Conservation (phyloP, 92 coral and sea anemone species). For the Bergia sp. region DNA sequence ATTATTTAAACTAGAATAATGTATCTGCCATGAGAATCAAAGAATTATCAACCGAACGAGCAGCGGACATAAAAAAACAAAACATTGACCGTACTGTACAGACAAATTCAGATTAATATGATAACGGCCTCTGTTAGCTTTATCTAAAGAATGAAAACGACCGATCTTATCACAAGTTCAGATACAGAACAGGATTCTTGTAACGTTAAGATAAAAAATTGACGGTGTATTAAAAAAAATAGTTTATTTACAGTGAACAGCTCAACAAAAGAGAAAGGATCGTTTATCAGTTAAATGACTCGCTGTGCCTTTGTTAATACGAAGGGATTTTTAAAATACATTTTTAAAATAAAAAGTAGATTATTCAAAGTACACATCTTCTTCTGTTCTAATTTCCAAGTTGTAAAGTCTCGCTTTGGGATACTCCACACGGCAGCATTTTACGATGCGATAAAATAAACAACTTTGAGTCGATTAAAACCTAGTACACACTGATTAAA, state of each 20-base stretch:
- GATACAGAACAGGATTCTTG: constrained; percentile 22
- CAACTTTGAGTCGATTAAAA: neutral
- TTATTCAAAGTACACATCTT: neutral
- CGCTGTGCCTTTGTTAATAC: constrained; percentile 28
- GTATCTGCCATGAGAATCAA: neutral
- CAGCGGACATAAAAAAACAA: constrained; percentile 4
- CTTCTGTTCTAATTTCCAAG: neutral
- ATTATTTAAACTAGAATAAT: neutral
- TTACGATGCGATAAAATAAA: neutral
- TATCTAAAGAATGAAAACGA: neutral
- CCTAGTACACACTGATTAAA: neutral
- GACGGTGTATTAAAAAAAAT: neutral
- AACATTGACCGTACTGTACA: constrained; percentile 15
- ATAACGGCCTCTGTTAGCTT: constrained; percentile 28
- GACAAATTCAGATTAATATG: constrained; percentile 20
- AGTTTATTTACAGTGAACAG: constrained; percentile 32
- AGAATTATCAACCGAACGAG: constrained; percentile 27
- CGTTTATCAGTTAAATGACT: constrained; percentile 20
- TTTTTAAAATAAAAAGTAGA: neutral
- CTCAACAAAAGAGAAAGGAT: neutral
- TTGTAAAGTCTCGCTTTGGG: constrained; percentile 5
- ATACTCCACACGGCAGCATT: neutral
- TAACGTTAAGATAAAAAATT: neutral
- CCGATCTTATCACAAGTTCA: constrained; percentile 22
- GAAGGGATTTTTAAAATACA: neutral